Conservation (phyloP, 2,113 vertebrate genomes). For the Cisticola juncidis region DNA sequence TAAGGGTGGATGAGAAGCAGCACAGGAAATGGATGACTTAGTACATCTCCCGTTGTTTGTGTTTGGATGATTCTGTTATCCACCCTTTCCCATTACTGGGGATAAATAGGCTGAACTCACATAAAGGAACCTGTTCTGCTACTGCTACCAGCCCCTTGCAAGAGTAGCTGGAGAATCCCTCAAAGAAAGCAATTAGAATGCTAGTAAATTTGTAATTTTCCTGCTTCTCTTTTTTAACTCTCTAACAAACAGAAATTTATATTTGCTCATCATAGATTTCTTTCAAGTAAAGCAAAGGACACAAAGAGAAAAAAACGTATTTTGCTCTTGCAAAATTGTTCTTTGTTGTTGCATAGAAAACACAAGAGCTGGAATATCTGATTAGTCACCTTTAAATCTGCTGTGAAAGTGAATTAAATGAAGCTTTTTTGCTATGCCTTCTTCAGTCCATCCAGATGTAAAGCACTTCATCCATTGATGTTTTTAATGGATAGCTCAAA, state of each 20-base stretch:
- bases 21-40: neutral
- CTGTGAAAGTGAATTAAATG: neutral
- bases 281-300: neutral
- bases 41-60: neutral
- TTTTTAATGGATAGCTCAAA: neutral
- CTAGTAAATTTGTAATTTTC: neutral
- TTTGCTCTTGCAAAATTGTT: neutral
- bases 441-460: neutral
- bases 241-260: neutral
- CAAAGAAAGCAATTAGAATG: neutral
- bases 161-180: neutral
- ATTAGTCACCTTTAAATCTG: neutral
- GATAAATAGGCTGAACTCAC: neutral
- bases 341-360: neutral
- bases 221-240: neutral
- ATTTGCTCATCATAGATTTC: neutral
- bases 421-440: neutral
- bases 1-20: neutral
- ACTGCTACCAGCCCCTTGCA: neutral
- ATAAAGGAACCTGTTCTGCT: neutral
- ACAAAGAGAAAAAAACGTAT: neutral
- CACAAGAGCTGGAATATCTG: neutral
- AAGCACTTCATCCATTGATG: neutral
- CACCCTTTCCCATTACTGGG: neutral
- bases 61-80: neutral